These are phyloP conservation scores for Narcine bancroftii DNA, from an alignment of 2,113 vertebrate genomes.

Conservation along the genomic window DNA sequence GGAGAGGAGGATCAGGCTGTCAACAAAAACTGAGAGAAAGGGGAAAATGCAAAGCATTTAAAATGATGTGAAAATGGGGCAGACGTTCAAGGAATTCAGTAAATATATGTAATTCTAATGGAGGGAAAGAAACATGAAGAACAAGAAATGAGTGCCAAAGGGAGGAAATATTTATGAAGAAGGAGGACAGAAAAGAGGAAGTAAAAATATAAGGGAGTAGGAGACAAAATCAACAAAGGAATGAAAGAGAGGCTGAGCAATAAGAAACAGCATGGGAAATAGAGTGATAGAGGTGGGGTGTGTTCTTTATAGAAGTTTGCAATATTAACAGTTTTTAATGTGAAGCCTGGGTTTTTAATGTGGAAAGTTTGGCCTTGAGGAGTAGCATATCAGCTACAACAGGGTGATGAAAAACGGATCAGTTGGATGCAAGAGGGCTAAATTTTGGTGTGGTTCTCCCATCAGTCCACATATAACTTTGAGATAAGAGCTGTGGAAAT, in stretches of 20 bases:
- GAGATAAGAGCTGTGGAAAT: neutral
- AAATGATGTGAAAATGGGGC: neutral
- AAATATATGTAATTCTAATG: too few species aligned
- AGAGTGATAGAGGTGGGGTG: too few species aligned
- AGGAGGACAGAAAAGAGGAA: neutral
- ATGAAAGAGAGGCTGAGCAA: neutral
- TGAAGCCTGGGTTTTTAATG: neutral
- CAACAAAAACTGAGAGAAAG: neutral
- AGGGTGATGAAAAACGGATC: neutral
- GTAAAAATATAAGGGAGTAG: neutral
- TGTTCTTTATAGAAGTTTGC: too few species aligned
- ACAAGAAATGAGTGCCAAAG: neutral
- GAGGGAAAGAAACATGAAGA: too few species aligned
- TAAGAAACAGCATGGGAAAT: too few species aligned
- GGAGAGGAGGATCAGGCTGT: neutral
- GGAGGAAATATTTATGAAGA: neutral
- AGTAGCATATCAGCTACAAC: neutral
- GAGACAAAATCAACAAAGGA: neutral
- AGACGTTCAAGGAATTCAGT: neutral
- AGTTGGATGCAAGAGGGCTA: neutral
- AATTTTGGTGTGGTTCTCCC: neutral
- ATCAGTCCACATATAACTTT: neutral
- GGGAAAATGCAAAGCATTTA: neutral
- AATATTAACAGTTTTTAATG: too few species aligned
- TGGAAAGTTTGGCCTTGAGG: neutral